Conservation (phyloP, 2,888 invertebrate genomes). For the Philonicus albiceps region DNA sequence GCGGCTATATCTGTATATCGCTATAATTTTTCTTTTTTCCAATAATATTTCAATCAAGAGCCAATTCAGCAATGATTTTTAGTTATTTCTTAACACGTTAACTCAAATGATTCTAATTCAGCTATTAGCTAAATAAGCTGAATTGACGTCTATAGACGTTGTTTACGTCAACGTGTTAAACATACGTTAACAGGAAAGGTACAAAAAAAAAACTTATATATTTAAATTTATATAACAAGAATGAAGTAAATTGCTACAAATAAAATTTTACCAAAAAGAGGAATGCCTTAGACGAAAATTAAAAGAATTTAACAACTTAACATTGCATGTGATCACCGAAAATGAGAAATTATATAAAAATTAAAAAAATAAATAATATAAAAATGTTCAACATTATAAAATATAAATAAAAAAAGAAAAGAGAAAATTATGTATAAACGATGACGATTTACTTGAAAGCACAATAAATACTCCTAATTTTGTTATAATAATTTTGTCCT, state of each 20-base stretch:
- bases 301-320: neutral
- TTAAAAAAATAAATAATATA: neutral
- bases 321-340: neutral
- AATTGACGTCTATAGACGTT: too few species aligned
- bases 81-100: too few species aligned
- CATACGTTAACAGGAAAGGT: neutral
- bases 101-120: too few species aligned
- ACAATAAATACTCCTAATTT: constrained; percentile 11
- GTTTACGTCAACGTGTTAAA: too few species aligned
- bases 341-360: neutral
- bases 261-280: neutral
- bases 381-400: neutral
- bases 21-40: neutral
- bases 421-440: neutral
- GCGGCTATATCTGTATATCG: neutral
- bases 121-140: too few species aligned
- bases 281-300: neutral
- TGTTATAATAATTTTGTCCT: neutral
- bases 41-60: neutral
- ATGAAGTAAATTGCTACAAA: too few species aligned
- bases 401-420: neutral
- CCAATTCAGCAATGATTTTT: neutral
- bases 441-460: constrained; percentile 2
- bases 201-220: neutral
- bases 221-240: neutral